A percentile compares a stretch with the other conserved stretches of the same genome.
These are phyloP conservation scores for Synergus itoensis DNA, from an alignment of 2,888 invertebrate species.

Conservation along the genomic window DNA sequence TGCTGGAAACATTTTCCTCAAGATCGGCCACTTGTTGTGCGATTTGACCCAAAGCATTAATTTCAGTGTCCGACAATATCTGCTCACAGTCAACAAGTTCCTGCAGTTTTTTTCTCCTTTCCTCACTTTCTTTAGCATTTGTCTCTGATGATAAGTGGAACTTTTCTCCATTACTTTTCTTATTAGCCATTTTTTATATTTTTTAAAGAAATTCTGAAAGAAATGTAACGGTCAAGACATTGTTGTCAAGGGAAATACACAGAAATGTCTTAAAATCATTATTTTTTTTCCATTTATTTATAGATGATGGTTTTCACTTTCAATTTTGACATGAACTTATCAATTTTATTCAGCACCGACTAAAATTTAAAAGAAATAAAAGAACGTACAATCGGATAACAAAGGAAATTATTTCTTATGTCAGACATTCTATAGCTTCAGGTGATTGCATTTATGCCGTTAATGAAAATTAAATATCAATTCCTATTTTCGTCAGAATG, in stretches of 20 bases:
- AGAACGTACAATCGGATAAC: neutral
- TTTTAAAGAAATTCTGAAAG: neutral
- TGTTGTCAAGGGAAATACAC: no score
- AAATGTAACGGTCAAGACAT: neutral
- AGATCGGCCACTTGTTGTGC: slow-evolving; percentile 55
- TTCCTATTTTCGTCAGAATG: no score
- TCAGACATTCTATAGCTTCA: neutral
- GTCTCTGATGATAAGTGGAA: neutral
- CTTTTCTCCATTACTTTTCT: neutral
- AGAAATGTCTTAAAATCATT: no score
- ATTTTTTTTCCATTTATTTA: neutral
- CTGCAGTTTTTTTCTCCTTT: slow-evolving; percentile 51
- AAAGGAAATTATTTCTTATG: neutral
- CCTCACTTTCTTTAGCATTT: neutral
- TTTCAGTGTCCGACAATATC: slow-evolving; percentile 61
- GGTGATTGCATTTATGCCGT: neutral
- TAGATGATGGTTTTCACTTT: neutral
- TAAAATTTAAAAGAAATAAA: neutral
- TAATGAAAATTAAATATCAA: no score
- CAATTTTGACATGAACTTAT: neutral
- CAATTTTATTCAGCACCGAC: neutral
- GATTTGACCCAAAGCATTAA: slow-evolving; percentile 59
- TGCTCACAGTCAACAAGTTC: slow-evolving; percentile 63
- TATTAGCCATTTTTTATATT: neutral
- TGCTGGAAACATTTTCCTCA: slow-evolving; percentile 61